These are phyloP conservation scores for Nesidiocoris tenuis DNA, from an alignment of 2,888 invertebrate genomes.

Conservation along the genomic window DNA sequence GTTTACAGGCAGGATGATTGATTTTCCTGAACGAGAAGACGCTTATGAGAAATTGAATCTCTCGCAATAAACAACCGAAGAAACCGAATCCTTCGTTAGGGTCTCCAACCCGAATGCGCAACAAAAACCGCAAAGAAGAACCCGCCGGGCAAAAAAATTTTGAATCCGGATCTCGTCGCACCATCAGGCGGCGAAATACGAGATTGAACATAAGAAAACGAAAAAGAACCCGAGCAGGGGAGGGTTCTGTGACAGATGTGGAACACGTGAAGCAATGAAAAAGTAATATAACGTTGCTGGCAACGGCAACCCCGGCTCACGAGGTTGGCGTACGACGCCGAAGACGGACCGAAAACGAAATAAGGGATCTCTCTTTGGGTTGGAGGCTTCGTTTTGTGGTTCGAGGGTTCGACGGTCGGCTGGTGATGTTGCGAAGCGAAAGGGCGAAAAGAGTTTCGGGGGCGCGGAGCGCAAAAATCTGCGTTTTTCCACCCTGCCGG, in stretches of 20 bases:
- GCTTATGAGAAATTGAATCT: too few species aligned
- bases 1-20: too few species aligned
- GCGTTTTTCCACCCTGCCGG: too few species aligned
- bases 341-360: not conserved
- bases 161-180: not conserved
- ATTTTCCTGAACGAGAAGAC: too few species aligned
- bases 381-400: not conserved
- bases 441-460: not conserved
- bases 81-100: too few species aligned
- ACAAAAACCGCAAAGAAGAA: not conserved
- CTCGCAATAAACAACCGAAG: too few species aligned
- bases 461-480: too few species aligned
- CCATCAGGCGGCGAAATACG: conserved; percentile 26
- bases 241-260: conserved; percentile 34
- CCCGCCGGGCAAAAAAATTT: not conserved
- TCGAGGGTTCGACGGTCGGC: not conserved
- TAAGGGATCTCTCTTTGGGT: not conserved
- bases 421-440: not conserved
- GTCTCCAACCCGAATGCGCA: not conserved
- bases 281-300: conserved; percentile 30
- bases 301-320: not conserved
- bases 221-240: not conserved
- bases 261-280: conserved; percentile 41
- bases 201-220: conserved; percentile 35
- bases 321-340: not conserved